Percentiles rank a stretch among this genome's conserved stretches.
Evolutionary conservation across 1,140 invertebrate species (phyloP).

Genomic region (Cydia pomonella): DNA sequence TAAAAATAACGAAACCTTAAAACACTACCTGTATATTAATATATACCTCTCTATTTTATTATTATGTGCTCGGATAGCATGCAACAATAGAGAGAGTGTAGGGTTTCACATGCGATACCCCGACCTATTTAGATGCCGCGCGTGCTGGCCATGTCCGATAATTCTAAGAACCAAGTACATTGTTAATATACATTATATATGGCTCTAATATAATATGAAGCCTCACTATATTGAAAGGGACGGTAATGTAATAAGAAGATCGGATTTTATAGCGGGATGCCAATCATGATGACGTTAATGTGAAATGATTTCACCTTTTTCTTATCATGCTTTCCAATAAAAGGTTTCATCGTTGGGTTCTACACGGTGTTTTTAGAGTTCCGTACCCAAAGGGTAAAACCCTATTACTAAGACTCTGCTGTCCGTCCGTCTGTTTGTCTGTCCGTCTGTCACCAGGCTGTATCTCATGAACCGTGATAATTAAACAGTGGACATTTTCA

Average conservation of each 20-base stretch:
- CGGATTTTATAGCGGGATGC: neutral
- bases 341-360: neutral
- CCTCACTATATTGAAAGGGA: neutral
- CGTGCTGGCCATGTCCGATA: neutral
- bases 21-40: too few species aligned
- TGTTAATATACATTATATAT: neutral
- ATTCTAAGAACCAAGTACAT: neutral
- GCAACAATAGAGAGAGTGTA: neutral
- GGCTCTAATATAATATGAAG: neutral
- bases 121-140: neutral
- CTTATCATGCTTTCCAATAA: neutral
- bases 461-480: too few species aligned
- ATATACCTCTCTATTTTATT: too few species aligned
- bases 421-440: too few species aligned
- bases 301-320: neutral
- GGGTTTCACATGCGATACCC: constrained; percentile 5
- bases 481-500: too few species aligned
- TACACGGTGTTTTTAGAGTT: too few species aligned
- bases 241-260: neutral
- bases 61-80: neutral
- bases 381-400: too few species aligned
- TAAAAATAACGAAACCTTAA: too few species aligned
- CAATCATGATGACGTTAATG: neutral
- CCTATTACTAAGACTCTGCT: too few species aligned
- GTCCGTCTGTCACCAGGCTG: too few species aligned